These are phyloP conservation scores for Cepaea nemoralis DNA, from an alignment of 1,140 invertebrate genomes.

Conservation along the genomic window DNA sequence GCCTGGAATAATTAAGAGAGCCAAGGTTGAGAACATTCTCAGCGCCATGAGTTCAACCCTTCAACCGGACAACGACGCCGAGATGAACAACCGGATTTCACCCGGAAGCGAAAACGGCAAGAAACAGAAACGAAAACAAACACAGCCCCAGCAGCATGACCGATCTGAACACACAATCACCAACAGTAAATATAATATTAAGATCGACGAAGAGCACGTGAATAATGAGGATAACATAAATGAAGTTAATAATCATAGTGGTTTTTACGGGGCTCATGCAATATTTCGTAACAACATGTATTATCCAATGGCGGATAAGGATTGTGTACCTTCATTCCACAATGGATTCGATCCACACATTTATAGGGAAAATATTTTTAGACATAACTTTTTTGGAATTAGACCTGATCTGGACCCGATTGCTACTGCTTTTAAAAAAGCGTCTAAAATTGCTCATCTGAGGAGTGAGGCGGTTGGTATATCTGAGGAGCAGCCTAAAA, in stretches of 20 bases:
- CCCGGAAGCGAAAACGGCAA: slow-evolving; percentile 72
- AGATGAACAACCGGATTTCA: slow-evolving; percentile 19
- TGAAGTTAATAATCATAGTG: slow-evolving; percentile 45
- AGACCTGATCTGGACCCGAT: slow-evolving; percentile 27
- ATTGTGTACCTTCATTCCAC: slow-evolving; percentile 9
- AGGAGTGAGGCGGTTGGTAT: not conserved
- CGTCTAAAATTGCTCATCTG: not conserved
- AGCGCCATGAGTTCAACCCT: not conserved
- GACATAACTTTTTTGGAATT: slow-evolving; percentile 20
- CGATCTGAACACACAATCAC: slow-evolving; percentile 13
- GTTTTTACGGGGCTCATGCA: not conserved
- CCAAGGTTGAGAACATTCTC: slow-evolving; percentile 8
- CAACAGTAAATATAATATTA: not conserved
- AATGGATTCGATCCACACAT: slow-evolving; percentile 31
- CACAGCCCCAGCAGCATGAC: slow-evolving; percentile 94
- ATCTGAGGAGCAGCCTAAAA: slow-evolving; percentile 6
- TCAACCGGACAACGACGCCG: slow-evolving; percentile 18
- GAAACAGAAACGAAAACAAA: slow-evolving; percentile 95
- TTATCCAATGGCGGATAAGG: slow-evolving; percentile 10
- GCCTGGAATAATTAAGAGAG: not conserved
- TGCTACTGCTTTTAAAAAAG: slow-evolving; percentile 18
- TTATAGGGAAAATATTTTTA: slow-evolving; percentile 34
- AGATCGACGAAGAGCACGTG: not conserved
- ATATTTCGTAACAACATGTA: slow-evolving; percentile 27
- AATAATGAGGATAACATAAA: not conserved